phyloP scores from a whole-genome alignment of 2,113 vertebrate genomes.

The Pseudolaguvia tuberculata region DNA sequence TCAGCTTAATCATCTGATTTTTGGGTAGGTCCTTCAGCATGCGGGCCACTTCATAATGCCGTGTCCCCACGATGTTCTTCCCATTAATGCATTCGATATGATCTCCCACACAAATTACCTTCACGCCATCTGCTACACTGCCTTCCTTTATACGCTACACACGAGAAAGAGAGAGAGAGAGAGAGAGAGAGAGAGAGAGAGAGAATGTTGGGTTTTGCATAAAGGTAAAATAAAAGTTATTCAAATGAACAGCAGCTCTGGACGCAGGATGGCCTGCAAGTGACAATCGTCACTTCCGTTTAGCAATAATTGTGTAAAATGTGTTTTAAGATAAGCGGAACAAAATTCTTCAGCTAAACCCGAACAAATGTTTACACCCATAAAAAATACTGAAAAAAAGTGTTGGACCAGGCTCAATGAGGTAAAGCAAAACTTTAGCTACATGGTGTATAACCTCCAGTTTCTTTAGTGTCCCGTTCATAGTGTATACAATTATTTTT shows the following conservation, averaged over 20 bases:
- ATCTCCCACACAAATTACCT: slow-evolving; percentile 84
- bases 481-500: no score
- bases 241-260: neutral
- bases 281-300: no score
- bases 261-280: neutral
- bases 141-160: slow-evolving; percentile 85
- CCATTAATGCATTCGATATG: slow-evolving; percentile 91
- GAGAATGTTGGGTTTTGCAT: neutral
- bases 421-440: no score
- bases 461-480: no score
- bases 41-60: slow-evolving; percentile 90
- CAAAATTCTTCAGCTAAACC: no score
- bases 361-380: no score
- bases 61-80: slow-evolving; percentile 72
- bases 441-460: no score
- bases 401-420: no score
- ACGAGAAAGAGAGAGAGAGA: slow-evolving; percentile 1
- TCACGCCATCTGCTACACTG: slow-evolving; percentile 80
- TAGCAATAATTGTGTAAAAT: no score
- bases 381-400: no score
- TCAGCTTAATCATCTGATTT: slow-evolving; percentile 77
- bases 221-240: slow-evolving; percentile 1
- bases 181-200: neutral
- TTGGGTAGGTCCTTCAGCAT: slow-evolving; percentile 87
- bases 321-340: no score